phyloP scores from a whole-genome alignment of 2,113 vertebrate genomes.

The Lonchura striata region DNA sequence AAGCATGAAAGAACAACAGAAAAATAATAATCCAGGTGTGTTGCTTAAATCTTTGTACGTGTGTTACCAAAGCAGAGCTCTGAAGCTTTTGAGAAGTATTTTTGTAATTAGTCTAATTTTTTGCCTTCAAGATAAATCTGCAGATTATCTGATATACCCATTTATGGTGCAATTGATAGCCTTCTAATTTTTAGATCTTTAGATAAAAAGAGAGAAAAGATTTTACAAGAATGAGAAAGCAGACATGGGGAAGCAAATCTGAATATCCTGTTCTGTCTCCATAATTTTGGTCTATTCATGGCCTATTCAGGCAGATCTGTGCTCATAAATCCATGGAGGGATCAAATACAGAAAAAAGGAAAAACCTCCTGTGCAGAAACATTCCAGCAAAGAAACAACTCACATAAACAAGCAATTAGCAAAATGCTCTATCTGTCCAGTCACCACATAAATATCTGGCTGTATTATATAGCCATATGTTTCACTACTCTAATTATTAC shows the following conservation, averaged over 20 bases:
- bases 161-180: not conserved
- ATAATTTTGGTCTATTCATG: rapidly evolving
- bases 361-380: not conserved
- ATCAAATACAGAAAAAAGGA: not conserved
- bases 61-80: not conserved
- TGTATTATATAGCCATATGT: not conserved
- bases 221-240: not conserved
- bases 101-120: not conserved
- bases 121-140: not conserved
- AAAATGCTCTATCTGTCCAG: not conserved
- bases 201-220: not conserved
- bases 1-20: not conserved
- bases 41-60: not conserved
- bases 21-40: not conserved
- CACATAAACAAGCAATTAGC: not conserved
- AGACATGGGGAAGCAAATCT: not conserved
- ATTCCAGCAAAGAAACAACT: not conserved
- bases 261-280: not conserved
- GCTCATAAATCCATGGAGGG: not conserved
- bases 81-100: not conserved
- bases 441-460: not conserved
- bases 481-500: not conserved
- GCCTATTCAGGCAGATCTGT: not conserved
- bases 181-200: not conserved
- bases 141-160: too few species aligned